phyloP scores from a whole-genome alignment of 1,140 invertebrate genomes.

The Drosophila ficusphila region DNA sequence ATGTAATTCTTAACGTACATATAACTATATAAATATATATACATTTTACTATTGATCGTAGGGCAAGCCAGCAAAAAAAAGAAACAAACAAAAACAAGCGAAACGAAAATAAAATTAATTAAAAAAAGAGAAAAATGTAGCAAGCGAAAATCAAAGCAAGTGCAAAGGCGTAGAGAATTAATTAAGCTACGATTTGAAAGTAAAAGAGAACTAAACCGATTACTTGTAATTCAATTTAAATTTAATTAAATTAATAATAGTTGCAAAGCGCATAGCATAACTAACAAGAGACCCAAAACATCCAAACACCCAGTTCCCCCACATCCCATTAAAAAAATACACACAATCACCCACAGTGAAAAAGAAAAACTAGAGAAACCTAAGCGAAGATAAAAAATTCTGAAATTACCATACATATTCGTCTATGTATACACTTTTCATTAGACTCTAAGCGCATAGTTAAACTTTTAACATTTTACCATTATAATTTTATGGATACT shows the following conservation, averaged over 20 bases:
- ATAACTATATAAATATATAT: slow-evolving; percentile 76
- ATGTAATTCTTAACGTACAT: slow-evolving; percentile 81
- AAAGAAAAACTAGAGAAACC: slow-evolving; percentile 34
- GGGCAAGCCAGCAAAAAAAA: slow-evolving; percentile 51
- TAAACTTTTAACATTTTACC: slow-evolving; percentile 84
- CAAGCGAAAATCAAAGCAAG: slow-evolving; percentile 77
- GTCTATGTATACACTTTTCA: slow-evolving; percentile 84
- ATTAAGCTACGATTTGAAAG: slow-evolving; percentile 74
- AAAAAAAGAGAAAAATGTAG: slow-evolving; percentile 55
- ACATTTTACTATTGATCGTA: slow-evolving; percentile 81
- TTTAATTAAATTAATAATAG: slow-evolving; percentile 82
- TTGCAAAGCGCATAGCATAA: slow-evolving; percentile 78
- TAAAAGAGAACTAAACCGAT: slow-evolving; percentile 55
- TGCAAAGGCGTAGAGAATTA: slow-evolving; percentile 66
- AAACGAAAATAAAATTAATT: slow-evolving; percentile 40
- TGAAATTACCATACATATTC: slow-evolving; percentile 79
- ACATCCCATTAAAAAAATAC: slow-evolving; percentile 2
- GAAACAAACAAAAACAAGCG: slow-evolving; percentile 45
- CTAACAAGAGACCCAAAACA: slow-evolving; percentile 38
- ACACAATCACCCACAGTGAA: slow-evolving; percentile 33
- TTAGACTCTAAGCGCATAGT: slow-evolving; percentile 84
- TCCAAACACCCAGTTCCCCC: slow-evolving; percentile 3
- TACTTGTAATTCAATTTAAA: slow-evolving; percentile 80
- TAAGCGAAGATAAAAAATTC: slow-evolving; percentile 52
- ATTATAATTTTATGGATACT: slow-evolving; percentile 84